Evolutionary conservation across 2,797 vertebrate genomes (phyloP).

Genomic region (Euphonia xanthogaster): DNA sequence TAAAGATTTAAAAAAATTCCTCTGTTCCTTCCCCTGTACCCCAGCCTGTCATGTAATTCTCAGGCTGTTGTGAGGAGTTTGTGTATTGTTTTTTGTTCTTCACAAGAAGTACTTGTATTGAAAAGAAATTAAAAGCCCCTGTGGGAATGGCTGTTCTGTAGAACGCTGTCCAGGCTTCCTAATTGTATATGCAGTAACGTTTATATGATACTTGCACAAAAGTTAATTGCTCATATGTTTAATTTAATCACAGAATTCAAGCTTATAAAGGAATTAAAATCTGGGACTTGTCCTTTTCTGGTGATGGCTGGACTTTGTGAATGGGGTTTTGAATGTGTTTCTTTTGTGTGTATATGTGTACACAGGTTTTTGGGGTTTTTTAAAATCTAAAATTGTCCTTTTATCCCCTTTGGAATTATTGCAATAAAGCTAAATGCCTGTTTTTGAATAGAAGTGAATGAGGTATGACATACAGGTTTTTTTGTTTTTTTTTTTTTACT

Average conservation of each 20-base stretch:
- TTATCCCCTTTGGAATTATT: background rate
- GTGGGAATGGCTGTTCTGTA: background rate
- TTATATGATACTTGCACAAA: background rate
- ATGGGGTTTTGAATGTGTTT: rapidly evolving
- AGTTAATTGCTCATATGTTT: background rate
- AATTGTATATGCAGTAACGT: background rate
- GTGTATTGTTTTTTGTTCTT: background rate
- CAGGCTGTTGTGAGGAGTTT: background rate
- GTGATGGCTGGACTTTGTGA: background rate
- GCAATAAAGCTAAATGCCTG: background rate
- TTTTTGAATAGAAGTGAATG: background rate
- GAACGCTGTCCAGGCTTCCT: constrained; percentile 23
- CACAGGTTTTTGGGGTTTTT: background rate
- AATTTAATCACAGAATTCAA: background rate
- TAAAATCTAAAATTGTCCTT: background rate
- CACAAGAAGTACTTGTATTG: background rate
- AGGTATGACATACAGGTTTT: background rate
- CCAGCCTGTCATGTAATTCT: background rate
- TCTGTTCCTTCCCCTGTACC: background rate
- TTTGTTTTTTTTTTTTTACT: background rate
- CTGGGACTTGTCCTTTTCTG: background rate
- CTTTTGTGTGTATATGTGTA: background rate
- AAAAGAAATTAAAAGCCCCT: background rate
- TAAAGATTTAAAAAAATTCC: background rate
- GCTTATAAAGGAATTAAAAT: background rate